Conservation (phyloP, 2,113 vertebrate species). For the Cheirogaleus medius region DNA sequence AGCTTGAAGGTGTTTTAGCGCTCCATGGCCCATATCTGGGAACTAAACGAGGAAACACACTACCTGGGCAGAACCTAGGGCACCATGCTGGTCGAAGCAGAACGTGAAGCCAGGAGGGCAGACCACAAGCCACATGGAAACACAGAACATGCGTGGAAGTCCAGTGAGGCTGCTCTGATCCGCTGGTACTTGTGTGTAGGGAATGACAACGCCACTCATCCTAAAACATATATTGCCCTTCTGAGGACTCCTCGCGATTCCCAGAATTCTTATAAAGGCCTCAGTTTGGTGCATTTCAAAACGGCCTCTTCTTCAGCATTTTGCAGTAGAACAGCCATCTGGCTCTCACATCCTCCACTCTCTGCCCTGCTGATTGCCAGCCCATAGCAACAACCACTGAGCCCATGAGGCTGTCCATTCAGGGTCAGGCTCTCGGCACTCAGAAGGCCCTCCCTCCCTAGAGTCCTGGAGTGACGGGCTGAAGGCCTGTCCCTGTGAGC, state of each 20-base stretch:
- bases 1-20: neutral
- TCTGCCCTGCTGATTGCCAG: neutral
- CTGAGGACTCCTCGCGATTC: neutral
- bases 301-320: neutral
- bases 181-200: neutral
- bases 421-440: neutral
- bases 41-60: neutral
- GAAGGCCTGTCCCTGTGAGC: neutral
- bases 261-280: neutral
- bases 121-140: rapidly evolving
- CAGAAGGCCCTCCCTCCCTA: neutral
- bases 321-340: neutral
- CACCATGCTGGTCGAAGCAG: neutral
- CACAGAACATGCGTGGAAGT: rapidly evolving
- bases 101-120: neutral
- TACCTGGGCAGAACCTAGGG: neutral
- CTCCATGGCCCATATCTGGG: neutral
- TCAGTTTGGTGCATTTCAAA: neutral
- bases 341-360: neutral
- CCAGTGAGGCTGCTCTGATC: rapidly evolving
- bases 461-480: neutral
- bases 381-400: rapidly evolving
- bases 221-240: neutral
- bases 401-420: neutral
- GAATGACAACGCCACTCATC: neutral